phyloP scores from a whole-genome alignment of 2,888 invertebrate genomes.

The Sphecodes monilicornis region DNA sequence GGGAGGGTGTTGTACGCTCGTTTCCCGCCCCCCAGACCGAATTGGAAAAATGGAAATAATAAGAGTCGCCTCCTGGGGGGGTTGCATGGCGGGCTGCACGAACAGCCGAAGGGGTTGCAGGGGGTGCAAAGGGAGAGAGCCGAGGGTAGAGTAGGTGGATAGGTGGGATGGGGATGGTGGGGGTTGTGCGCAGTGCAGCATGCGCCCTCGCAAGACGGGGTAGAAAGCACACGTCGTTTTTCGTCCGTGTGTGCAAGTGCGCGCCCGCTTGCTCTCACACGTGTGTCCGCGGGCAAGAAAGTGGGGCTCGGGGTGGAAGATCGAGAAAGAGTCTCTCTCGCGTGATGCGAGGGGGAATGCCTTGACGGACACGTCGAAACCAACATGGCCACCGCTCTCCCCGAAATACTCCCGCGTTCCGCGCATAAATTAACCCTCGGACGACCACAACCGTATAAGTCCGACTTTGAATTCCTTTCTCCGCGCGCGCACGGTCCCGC shows the following conservation, averaged over 20 bases:
- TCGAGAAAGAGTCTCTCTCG: constrained; percentile 57
- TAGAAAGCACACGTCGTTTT: constrained; percentile 60
- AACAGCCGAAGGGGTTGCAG: constrained; percentile 57
- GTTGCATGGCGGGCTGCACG: constrained; percentile 71
- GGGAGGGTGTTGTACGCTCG: constrained; percentile 71
- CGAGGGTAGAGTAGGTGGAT: constrained; percentile 52
- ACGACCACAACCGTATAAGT: not conserved
- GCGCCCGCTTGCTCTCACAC: constrained; percentile 53
- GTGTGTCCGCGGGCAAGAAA: constrained; percentile 62
- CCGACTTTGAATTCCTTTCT: constrained; percentile 32
- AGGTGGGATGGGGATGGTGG: constrained; percentile 70
- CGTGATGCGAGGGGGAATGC: constrained; percentile 54
- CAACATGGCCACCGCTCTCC: constrained; percentile 75
- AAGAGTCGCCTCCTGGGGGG: constrained; percentile 77
- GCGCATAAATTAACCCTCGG: constrained; percentile 65
- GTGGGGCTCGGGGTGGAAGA: constrained; percentile 65
- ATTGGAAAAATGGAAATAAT: constrained; percentile 84
- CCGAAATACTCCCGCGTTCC: constrained; percentile 58
- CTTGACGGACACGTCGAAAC: constrained; percentile 70
- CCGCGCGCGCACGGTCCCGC: not conserved
- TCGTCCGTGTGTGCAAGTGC: constrained; percentile 51
- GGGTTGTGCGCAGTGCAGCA: constrained; percentile 82
- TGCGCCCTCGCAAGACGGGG: constrained; percentile 72
- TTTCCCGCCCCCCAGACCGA: constrained; percentile 77
- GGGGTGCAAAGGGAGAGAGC: constrained; percentile 49